Base-by-base conservation (phyloP, 2,888 invertebrate genomes). In the Furcula furcula region DNA sequence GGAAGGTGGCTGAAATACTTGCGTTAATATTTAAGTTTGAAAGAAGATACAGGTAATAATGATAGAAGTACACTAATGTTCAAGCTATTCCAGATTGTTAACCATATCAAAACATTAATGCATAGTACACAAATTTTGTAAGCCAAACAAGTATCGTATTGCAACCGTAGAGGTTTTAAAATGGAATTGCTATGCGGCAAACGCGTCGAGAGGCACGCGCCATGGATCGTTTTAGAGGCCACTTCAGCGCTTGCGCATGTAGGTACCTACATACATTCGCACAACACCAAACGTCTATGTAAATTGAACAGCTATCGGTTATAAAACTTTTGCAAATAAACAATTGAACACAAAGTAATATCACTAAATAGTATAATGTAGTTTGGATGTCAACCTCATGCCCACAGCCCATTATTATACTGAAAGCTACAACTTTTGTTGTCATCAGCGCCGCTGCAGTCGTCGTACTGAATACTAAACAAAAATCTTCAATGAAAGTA, bases 161-260 rank as follows among this genome's bases (percentile, higher is more conserved):
- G 62, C 57, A 62, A 48, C 50, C 39, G 38, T 55, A 36, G 50
- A 48, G 35, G 51, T 55, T 52, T 55, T 51, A 52, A 54, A 59
- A 62, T 50, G 48, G 52, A 54, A 77, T 77, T 79, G 74, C 74
- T 75, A 78, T 77, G 77, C 77, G 66, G 55, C 61, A 53, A 69
- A 65, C 65, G 66, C 67, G 63, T 46, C 60, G 48, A 46, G 42
- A 65, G 73, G 81, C 80, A 81, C 81, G 78, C 76, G 81, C 73
- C 75, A 64, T 56, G 56, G 58, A 49, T 55, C 55, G 61, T 42
- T 65, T 53, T 59, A 60, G 63, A 65, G 65, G 65, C 63, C 67
- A 55, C 55, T 46, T 46, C 52, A 50, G 32, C 50, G 42, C 42
- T 44, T 42, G 58, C 61, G 63, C 60, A 54, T 56, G 58, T 60